Base-by-base conservation (phyloP, 2,888 invertebrate genomes). In the Tachina grossa region DNA sequence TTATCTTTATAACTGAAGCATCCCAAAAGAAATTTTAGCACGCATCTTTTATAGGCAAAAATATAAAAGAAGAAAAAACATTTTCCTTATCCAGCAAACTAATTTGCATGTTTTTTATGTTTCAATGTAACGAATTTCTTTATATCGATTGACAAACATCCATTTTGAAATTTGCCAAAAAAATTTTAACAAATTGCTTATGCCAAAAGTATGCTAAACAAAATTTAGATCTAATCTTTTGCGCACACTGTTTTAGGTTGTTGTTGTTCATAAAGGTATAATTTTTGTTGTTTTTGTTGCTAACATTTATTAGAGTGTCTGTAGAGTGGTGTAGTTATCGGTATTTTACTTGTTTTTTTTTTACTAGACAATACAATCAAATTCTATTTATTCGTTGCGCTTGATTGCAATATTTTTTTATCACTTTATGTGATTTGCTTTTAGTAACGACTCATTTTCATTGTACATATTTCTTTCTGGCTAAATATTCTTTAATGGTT, bases 311-410 rank as follows among this genome's bases (percentile, higher is more conserved):
- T 77, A 71, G 57, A 45, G 9, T 51, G 83, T 66, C 83, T 83
- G 72, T 16, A n/a, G n/a, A n/a, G 19, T 78, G 77, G 83, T 68
- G 69, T 65, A 49, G 72, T 83, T 78, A 55, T 19, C 41, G 14
- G 45, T 22, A 14, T 39, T 71, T 53, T 31, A 45, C 45, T 57
- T 39, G n/a, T 51, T 9, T 68, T 22, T 45, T 9, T 68, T 22
- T 66, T 65, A 9, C 43, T 45, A n/a, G 9, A 16, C 10, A 51
- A 65, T 43, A 68, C 13, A 71, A 31, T 63, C 53, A 39, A 51
- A 85, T 85, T 41, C 39, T 83, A 89, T 89, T 90, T 83, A 89
- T 89, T 90, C 90, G 91, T 90, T 90, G 90, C 91, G 88, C 88
- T 83, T 82, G 84, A 88, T 86, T 88, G 87, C 86, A 77, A 85